Evolutionary conservation across 2,113 vertebrate genomes (phyloP).

Genomic region (Polypterus senegalus): DNA sequence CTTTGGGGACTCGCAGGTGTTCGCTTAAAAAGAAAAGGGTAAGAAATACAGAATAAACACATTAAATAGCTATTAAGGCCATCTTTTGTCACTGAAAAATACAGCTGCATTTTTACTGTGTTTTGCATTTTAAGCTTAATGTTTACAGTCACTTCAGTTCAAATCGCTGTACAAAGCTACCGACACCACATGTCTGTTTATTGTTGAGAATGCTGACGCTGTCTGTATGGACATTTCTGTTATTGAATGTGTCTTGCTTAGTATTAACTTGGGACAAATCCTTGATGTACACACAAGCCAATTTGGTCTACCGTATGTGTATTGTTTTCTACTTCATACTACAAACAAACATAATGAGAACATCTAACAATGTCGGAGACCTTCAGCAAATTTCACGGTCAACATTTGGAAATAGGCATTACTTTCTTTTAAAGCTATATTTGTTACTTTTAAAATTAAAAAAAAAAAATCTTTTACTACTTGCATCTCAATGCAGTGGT

Average conservation of each 20-base stretch:
- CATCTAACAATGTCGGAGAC: no score
- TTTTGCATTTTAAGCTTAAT: slow-evolving; percentile 14
- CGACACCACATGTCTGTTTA: slow-evolving; percentile 8
- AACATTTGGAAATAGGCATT: no score
- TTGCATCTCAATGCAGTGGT: no score
- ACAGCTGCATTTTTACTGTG: slow-evolving; percentile 11
- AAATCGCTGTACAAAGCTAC: slow-evolving; percentile 1
- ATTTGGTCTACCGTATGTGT: no score
- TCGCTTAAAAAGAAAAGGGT: slow-evolving; percentile 9
- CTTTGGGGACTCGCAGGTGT: slow-evolving; percentile 10
- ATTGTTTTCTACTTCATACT: no score
- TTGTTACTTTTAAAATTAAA: no score
- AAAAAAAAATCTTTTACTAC: no score
- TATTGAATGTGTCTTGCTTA: not conserved
- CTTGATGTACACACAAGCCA: no score
- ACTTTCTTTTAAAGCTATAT: no score
- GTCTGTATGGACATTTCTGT: not conserved
- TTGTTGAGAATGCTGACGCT: slow-evolving; percentile 7
- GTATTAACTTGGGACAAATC: slow-evolving; percentile 7
- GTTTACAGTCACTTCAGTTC: slow-evolving; percentile 8
- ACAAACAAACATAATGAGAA: no score
- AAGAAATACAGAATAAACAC: not conserved
- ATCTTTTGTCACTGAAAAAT: slow-evolving; percentile 14
- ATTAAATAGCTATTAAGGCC: not conserved
- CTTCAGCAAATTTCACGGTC: no score